These are phyloP conservation scores for Carassius gibelio DNA, from an alignment of 2,113 vertebrate genomes.

Conservation along the genomic window DNA sequence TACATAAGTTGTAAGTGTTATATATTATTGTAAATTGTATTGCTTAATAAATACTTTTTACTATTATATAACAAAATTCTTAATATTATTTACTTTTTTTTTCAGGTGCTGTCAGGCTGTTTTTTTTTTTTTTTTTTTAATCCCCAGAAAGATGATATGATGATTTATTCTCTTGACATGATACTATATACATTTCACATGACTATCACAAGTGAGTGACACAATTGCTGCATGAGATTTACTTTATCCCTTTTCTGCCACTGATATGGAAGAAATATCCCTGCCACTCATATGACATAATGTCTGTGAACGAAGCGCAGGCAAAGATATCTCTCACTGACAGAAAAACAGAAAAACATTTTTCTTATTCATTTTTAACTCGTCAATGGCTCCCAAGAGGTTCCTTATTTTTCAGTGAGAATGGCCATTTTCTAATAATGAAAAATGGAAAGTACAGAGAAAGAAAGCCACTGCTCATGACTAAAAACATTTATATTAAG, in stretches of 20 bases:
- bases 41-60: no score
- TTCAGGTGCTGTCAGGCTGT: not conserved
- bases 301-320: not conserved
- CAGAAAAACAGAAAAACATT: not conserved
- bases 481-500: not conserved
- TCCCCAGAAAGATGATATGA: not conserved
- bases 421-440: not conserved
- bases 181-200: not conserved
- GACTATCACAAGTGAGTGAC: not conserved
- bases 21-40: no score
- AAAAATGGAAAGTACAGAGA: not conserved
- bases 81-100: no score
- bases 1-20: not conserved
- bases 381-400: not conserved
- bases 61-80: not conserved
- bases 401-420: not conserved
- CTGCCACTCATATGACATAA: not conserved
- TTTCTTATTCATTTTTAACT: not conserved
- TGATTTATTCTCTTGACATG: not conserved
- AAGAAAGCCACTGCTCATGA: not conserved
- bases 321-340: not conserved
- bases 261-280: constrained; percentile 16
- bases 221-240: not conserved
- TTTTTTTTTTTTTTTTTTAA: not conserved
- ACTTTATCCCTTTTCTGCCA: not conserved